Percentiles rank a stretch among this genome's conserved stretches.
phyloP scores from a whole-genome alignment of 2,888 invertebrate genomes.

The Cheiracanthium punctorium region DNA sequence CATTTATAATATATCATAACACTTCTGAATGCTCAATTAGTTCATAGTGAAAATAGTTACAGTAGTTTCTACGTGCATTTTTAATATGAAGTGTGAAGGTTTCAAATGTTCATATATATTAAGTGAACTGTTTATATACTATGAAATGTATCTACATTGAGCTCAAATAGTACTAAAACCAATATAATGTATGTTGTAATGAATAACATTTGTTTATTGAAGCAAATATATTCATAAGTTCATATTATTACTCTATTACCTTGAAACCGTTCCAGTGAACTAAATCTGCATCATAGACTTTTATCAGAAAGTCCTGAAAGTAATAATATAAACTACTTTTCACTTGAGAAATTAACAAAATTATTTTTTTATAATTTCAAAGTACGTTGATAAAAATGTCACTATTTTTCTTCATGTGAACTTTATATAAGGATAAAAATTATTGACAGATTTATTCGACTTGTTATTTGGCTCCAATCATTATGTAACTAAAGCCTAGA shows the following conservation, averaged over 20 bases:
- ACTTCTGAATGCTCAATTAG: constrained; percentile 63
- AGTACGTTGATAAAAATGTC: no score
- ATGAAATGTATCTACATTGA: constrained; percentile 4
- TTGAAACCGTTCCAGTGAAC: background rate
- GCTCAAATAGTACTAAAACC: constrained; percentile 16
- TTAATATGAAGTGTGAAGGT: constrained; percentile 19
- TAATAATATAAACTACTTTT: no score
- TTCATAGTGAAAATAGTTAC: constrained; percentile 41
- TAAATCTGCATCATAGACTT: background rate
- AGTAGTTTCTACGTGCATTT: constrained; percentile 28
- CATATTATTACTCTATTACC: background rate
- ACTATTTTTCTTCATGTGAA: no score
- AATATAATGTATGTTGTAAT: background rate
- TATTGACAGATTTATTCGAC: no score
- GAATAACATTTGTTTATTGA: background rate
- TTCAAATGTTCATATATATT: constrained; percentile 34
- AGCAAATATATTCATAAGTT: background rate
- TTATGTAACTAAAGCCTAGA: no score
- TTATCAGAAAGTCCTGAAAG: no score
- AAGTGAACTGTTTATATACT: constrained; percentile 15
- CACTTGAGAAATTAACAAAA: no score
- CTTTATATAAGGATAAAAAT: no score
- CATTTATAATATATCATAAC: background rate
- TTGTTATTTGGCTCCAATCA: no score
- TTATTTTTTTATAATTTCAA: no score